phyloP scores from a whole-genome alignment of 2,888 invertebrate genomes.

The Chaetogeoica ovagalla region DNA sequence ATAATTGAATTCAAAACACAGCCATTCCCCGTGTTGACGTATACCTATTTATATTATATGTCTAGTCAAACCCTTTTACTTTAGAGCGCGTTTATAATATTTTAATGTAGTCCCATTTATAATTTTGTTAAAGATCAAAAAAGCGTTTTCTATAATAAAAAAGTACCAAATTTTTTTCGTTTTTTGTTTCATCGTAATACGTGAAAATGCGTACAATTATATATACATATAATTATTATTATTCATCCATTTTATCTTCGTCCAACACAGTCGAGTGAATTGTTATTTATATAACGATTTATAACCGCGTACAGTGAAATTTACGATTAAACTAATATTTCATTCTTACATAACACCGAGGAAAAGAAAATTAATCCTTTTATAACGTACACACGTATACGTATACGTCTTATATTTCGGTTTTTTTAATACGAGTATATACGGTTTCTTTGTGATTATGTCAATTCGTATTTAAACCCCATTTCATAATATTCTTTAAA shows the following conservation, averaged over 20 bases:
- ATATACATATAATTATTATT: no score
- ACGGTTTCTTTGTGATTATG: background rate
- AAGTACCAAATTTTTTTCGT: no score
- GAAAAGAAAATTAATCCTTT: constrained; percentile 21
- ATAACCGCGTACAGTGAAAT: background rate
- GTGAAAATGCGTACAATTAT: no score
- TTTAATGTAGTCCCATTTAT: no score
- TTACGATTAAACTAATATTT: constrained; percentile 43
- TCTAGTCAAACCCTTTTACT: no score
- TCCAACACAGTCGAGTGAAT: constrained; percentile 17
- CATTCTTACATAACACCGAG: constrained; percentile 27
- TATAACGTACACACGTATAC: background rate
- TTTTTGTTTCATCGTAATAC: no score
- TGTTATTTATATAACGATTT: background rate
- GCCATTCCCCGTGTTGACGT: background rate
- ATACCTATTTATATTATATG: no score
- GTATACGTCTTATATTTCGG: background rate
- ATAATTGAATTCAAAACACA: background rate
- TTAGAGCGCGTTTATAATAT: no score
- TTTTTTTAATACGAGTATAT: no score
- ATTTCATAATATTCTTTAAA: no score
- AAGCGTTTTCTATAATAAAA: no score
- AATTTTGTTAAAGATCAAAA: no score
- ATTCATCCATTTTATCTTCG: constrained; percentile 19
- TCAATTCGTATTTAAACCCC: background rate